Percentiles rank a stretch among this genome's conserved stretches.
Evolutionary conservation across 2,797 vertebrate species (phyloP).

Genomic region (Aplochiton taeniatus): DNA sequence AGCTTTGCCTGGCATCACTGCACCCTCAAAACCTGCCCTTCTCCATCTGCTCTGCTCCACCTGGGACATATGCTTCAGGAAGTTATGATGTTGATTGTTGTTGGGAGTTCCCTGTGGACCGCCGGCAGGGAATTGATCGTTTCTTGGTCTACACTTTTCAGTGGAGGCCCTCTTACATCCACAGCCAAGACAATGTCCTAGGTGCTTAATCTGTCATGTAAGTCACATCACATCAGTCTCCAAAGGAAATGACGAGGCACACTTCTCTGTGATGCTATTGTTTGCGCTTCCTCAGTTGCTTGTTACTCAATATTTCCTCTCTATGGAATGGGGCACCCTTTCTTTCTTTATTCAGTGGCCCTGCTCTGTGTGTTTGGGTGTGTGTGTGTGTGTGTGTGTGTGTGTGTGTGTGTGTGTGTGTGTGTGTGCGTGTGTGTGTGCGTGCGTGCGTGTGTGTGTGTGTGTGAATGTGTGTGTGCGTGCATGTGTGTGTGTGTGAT

Average conservation of each 20-base stretch:
- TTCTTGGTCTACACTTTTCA: not conserved
- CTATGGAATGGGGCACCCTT: no score
- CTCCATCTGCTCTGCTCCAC: constrained; percentile 5
- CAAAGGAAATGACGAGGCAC: not conserved
- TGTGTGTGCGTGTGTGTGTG: no score
- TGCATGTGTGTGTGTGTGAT: no score
- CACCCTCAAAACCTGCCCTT: not conserved
- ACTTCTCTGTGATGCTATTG: not conserved
- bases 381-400: no score
- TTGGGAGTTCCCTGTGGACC: constrained; percentile 1
- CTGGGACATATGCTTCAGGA: constrained; percentile 11
- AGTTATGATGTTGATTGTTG: constrained; percentile 2
- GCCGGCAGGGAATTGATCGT: not conserved
- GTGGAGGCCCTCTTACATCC: not conserved
- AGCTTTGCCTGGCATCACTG: not conserved
- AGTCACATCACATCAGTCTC: not conserved
- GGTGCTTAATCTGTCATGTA: not conserved
- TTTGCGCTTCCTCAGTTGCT: not conserved
- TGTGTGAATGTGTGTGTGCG: no score
- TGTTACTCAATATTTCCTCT: not conserved
- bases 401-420: no score
- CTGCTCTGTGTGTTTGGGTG: no score
- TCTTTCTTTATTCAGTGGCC: no score
- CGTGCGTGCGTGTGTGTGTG: no score
- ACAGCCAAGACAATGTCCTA: not conserved